Base-by-base conservation (phyloP, 2,797 vertebrate genomes). In the Ctenosaura bakeri region DNA sequence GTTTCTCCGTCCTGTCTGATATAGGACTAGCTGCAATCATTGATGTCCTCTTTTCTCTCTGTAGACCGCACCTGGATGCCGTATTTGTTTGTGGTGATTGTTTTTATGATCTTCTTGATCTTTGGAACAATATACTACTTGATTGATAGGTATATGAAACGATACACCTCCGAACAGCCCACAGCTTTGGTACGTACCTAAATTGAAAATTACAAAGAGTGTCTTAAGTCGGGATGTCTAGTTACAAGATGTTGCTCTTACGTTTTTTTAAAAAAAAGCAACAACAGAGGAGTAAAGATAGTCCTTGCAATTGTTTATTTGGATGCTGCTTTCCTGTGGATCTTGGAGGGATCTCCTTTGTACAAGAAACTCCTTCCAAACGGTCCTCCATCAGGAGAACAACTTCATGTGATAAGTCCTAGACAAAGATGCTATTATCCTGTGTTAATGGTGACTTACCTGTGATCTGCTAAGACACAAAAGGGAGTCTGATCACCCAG, bases 141-240 rank as follows among this genome's bases (percentile, higher is more conserved):
- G 85, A 96, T 91, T 88, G 97, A 96, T 87, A 96, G 94, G 92
- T 97, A 97, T 0, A 0, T 97, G 92, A 97, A 97, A 82, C 95
- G 94, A 62, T 94, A 26, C 0, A 66, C 95, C 0, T 91, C 73
- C 0, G 96, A 96, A 32, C 86, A 83, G 85, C 97, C 97, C 2
- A 93, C 83, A 78, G 92, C 97, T 35, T 16, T 98, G 97, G 97
- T 98, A 91, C 96, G 95, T 93, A 88, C 1, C 77, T 66, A 50
- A 38, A 59, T 42, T 86, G 20, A 16, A 26, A 32, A 0, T 22
- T 29, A n/a, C 77, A 74, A 86, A 73, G 46, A 54, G 38, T 50
- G 59, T 18, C 5, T 50, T 22, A 10, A 69, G 54, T 0, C 38
- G 74, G 35, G 50, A 38, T 3, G 71, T 64, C n/a, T n/a, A 74